Evolutionary conservation across 2,888 invertebrate genomes (phyloP), one percentile per base, ranked within the genome.

Genomic region (Cryptus viduatorius): DNA sequence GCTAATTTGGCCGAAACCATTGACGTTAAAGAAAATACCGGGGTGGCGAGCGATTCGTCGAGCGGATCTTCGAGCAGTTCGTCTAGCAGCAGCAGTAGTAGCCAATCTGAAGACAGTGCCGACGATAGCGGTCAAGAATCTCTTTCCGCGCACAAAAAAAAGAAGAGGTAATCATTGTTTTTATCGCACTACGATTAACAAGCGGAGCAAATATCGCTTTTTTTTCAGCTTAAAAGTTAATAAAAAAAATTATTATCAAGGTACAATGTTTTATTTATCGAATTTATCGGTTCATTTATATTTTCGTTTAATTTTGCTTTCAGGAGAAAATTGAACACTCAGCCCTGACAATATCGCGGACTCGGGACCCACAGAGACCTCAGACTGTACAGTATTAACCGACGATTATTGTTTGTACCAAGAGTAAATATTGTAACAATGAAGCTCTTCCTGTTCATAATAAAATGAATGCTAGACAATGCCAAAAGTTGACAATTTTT

Each of bases 31-130:
- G 96, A 97, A 92, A 96, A 97, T 61, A 98, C 98, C 0, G 98
- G 98, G 16, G 96, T 99, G 71, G 98, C 98, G 44, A 99, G 98
- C 0, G 99, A 99, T 94, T 98, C 98, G 90, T 98, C 98, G 0
- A 98, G 98, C 89, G 98, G 97, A 88, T 96, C 96, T 1, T 96
- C 96, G 80, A 96, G 96, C 67, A 95, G 95, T 83, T 97, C 97
- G 79, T 97, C 97, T 75, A 97, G 97, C n/a, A 96, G 97, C 3
- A 96, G 96, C 59, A 94, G 94, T 88, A 94, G 94, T 89, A 95
- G 95, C 88, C 96, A 95, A 86, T 96, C 96, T 88, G 94, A 94
- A 81, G 97, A 97, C 89, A 98, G 98, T 89, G 98, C 89, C 53
- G 93, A 94, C 19, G 95, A 95, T 84, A 98, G 98, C 90, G 98